Evolutionary conservation across 2,113 vertebrate species (phyloP).

Genomic region (Abramis brama): DNA sequence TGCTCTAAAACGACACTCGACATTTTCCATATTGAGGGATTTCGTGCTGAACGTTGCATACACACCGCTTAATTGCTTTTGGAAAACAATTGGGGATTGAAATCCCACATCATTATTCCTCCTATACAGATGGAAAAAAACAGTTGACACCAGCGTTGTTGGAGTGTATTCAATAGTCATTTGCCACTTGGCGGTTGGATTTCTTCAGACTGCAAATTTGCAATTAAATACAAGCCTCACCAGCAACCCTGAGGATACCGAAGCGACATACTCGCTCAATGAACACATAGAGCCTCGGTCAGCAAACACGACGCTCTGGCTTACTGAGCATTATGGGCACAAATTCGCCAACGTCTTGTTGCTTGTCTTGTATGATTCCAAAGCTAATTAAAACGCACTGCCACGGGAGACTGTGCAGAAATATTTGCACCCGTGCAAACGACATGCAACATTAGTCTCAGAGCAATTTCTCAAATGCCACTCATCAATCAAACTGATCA

Average conservation of each 20-base stretch:
- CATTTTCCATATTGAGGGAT: conserved; percentile 32
- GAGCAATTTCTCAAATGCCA: conserved; percentile 9
- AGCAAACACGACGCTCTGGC: not conserved
- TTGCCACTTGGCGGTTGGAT: conserved; percentile 42
- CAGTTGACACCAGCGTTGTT: conserved; percentile 34
- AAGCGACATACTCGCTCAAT: conserved; percentile 22
- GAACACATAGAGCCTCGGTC: conserved; percentile 11
- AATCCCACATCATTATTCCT: conserved; percentile 43
- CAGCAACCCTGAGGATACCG: conserved; percentile 15
- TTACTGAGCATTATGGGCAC: conserved; percentile 4
- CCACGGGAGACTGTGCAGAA: conserved; percentile 18
- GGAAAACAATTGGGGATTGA: conserved; percentile 39
- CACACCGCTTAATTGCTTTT: conserved; percentile 34
- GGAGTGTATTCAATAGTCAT: conserved; percentile 37
- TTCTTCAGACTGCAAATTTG: conserved; percentile 33
- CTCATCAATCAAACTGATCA: conserved; percentile 18
- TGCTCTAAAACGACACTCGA: conserved; percentile 17
- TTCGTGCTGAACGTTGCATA: conserved; percentile 32
- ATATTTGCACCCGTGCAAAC: not conserved
- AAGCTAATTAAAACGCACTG: conserved; percentile 30
- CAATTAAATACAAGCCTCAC: conserved; percentile 35
- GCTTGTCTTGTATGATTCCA: conserved; percentile 25
- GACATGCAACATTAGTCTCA: conserved; percentile 1
- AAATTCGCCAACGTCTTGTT: not conserved
- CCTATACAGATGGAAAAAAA: conserved; percentile 30